Conservation (phyloP, 2,888 invertebrate species). For the Pollenia griseotomentosa region DNA sequence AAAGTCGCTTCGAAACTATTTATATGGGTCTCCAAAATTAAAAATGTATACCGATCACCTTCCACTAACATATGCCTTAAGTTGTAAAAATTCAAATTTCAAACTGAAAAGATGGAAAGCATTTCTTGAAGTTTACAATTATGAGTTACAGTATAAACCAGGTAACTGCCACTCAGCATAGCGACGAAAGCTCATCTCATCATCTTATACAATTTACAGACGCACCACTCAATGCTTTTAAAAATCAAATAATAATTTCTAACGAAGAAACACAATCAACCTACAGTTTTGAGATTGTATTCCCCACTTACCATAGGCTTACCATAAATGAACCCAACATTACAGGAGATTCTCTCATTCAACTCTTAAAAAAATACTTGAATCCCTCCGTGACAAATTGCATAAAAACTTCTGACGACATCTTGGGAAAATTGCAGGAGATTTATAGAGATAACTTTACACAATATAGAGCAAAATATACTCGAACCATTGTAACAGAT, state of each 20-base stretch:
- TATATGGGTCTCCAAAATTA: no score
- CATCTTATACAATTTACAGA: background rate
- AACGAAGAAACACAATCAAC: slow-evolving; percentile 10
- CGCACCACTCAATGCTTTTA: no score
- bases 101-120: background rate
- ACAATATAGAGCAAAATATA: no score
- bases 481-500: background rate
- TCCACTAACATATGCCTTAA: background rate
- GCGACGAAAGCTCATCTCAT: background rate
- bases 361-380: no score
- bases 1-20: no score
- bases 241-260: background rate
- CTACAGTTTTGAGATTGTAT: slow-evolving; percentile 36
- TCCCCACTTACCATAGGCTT: slow-evolving; percentile 50
- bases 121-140: background rate
- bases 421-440: slow-evolving; percentile 16
- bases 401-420: background rate
- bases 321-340: no score
- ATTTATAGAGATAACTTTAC: background rate
- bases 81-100: background rate
- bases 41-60: background rate
- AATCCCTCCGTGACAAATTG: slow-evolving; percentile 34
- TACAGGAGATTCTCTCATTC: no score
- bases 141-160: no score
- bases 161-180: background rate